Evolutionary conservation across 1,140 invertebrate species (phyloP).

Genomic region (Eubasilissa regina): DNA sequence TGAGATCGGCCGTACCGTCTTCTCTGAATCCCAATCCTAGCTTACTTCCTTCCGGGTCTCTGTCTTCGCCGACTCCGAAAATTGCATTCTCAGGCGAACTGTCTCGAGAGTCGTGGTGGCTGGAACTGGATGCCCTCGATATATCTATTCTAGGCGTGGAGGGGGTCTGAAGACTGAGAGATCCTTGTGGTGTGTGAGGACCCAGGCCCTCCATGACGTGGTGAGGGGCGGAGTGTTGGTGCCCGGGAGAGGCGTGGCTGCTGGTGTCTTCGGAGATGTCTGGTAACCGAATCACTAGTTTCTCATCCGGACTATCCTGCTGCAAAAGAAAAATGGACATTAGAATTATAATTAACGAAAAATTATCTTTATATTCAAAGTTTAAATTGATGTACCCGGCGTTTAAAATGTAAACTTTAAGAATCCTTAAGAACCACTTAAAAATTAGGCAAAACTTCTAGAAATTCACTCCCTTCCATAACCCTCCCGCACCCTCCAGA

Average conservation of each 20-base stretch:
- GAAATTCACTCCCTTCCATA: no score
- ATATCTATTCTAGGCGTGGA: constrained; percentile 89
- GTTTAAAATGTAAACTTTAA: no score
- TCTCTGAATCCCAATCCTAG: constrained; percentile 78
- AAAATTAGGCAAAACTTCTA: no score
- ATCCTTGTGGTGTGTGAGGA: constrained; percentile 58
- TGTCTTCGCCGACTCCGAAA: constrained; percentile 64
- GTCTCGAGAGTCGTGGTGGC: constrained; percentile 87
- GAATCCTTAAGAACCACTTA: no score
- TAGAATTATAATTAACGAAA: no score
- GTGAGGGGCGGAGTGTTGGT: constrained; percentile 33
- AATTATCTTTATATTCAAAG: no score
- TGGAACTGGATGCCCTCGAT: constrained; percentile 88
- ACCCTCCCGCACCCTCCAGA: no score
- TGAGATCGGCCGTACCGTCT: constrained; percentile 85
- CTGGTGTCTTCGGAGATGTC: constrained; percentile 77
- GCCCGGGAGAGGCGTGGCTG: constrained; percentile 52
- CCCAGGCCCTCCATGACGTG: constrained; percentile 57
- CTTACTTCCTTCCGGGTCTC: constrained; percentile 62
- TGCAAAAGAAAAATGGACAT: constrained; percentile 65
- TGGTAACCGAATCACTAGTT: constrained; percentile 76
- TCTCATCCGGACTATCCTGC: constrained; percentile 77
- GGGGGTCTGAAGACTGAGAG: constrained; percentile 75
- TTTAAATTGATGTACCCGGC: no score
- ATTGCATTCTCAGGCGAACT: constrained; percentile 85